Evolutionary conservation across 2,113 vertebrate genomes (phyloP).

Genomic region (Sturnus vulgaris): DNA sequence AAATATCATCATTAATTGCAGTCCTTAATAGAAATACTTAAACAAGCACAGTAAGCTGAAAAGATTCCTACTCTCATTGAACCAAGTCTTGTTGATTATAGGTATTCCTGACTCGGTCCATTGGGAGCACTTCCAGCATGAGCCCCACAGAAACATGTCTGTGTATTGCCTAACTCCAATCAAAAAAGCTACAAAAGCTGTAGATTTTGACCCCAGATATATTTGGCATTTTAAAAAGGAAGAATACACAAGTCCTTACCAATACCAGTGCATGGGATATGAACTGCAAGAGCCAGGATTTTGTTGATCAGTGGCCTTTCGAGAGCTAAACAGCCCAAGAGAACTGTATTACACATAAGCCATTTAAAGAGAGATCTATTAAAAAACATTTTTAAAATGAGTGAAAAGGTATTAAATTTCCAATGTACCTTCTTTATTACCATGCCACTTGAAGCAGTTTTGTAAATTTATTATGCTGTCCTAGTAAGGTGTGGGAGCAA

Average conservation of each 20-base stretch:
- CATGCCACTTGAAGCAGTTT: not conserved
- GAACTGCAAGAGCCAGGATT: not conserved
- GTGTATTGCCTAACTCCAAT: not conserved
- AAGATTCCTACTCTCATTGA: not conserved
- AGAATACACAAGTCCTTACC: not conserved
- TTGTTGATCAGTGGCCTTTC: not conserved
- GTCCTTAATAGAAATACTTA: not conserved
- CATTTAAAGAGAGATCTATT: not conserved
- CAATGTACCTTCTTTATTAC: not conserved
- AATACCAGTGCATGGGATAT: not conserved
- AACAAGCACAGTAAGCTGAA: not conserved
- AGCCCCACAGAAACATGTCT: not conserved
- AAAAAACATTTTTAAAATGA: slow-evolving; percentile 3
- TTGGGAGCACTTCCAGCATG: not conserved
- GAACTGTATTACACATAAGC: not conserved
- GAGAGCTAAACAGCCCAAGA: not conserved
- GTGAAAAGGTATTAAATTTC: not conserved
- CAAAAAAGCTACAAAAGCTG: not conserved
- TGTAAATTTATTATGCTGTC: not conserved
- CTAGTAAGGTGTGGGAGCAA: not conserved
- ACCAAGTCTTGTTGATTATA: not conserved
- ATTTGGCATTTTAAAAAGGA: not conserved
- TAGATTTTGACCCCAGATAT: not conserved
- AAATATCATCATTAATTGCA: not conserved
- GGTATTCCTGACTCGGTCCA: not conserved